Base-by-base conservation (phyloP, 2,888 invertebrate species). In the Sminthurides aquaticus region DNA sequence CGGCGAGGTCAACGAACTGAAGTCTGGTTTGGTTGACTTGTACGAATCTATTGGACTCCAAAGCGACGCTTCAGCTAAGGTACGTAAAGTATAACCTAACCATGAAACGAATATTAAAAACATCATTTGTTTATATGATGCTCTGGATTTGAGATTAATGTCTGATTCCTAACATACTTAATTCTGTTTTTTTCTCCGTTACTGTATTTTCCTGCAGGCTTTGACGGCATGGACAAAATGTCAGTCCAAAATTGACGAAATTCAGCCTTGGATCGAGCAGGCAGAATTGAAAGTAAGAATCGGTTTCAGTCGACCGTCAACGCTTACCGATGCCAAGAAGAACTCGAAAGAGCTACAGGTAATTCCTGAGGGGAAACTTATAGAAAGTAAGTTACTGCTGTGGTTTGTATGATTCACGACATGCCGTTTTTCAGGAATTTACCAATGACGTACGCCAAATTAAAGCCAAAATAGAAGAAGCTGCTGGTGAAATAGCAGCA, bases 231-330 rank as follows among this genome's bases (percentile, higher is more conserved):
- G 74, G 65, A 65, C 71, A 29, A 57, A 69, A 54, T 71, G 70
- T 52, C 69, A 71, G 62, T 68, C 71, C 3, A 76, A 78, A 43
- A 74, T 92, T 29, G 84, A 87, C 67, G 86, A 89, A 78, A 84
- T 94, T 60, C 88, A 89, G 77, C 92, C 93, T 0, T 91, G 93
- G 88, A 85, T 96, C 64, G 90, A 92, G 77, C 84, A 89, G 77
- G 89, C 90, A 22, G 94, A 95, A 80, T 79, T 86, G n/a, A 88
- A 87, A 80, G 83, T 91, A 27, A 84, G 86, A 22, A 83, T 83
- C 68, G 85, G 86, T 26, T 78, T 86, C 8, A 84, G 87, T 3
- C 91, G 90, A 78, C 92, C 93, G 22, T 80, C 84, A 2, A 86
- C 86, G 54, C 80, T 94, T 61, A 82, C 86, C 69, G 93, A 96